Percentiles rank a stretch among this genome's conserved stretches.
Evolutionary conservation across 2,113 vertebrate genomes (phyloP).

Genomic region (Monopterus albus): DNA sequence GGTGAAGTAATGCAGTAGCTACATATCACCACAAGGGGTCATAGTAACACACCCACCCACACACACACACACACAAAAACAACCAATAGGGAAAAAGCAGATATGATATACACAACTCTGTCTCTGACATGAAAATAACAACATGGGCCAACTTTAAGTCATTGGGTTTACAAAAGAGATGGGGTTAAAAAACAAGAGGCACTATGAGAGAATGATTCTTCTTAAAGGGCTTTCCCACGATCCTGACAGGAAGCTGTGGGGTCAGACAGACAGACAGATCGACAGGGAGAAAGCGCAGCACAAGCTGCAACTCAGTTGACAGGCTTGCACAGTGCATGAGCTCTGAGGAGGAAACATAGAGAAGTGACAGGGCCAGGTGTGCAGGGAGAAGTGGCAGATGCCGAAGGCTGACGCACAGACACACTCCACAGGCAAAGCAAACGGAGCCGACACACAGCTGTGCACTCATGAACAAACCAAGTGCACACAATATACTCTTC

Average conservation of each 20-base stretch:
- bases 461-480: slow-evolving; percentile 21
- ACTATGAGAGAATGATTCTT: slow-evolving; percentile 19
- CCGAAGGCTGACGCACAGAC: slow-evolving; percentile 5
- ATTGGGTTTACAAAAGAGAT: slow-evolving; percentile 11
- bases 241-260: slow-evolving; percentile 61
- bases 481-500: too few species aligned
- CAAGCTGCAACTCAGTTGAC: slow-evolving; percentile 14
- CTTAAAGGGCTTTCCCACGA: slow-evolving; percentile 59
- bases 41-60: slow-evolving; percentile 64
- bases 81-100: not conserved
- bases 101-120: not conserved
- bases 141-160: slow-evolving; percentile 21
- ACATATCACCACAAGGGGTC: slow-evolving; percentile 67
- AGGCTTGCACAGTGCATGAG: not conserved
- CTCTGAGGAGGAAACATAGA: slow-evolving; percentile 29
- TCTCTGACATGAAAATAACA: slow-evolving; percentile 36
- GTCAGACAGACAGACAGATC: slow-evolving; percentile 10
- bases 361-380: slow-evolving; percentile 45
- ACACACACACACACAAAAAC: too few species aligned
- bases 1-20: slow-evolving; percentile 41
- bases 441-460: slow-evolving; percentile 7
- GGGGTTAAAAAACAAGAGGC: not conserved
- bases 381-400: slow-evolving; percentile 12
- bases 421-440: not conserved
- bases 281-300: slow-evolving; percentile 11